Base-by-base conservation (phyloP, 2,888 invertebrate species). In the Iselma pallidipennis region DNA sequence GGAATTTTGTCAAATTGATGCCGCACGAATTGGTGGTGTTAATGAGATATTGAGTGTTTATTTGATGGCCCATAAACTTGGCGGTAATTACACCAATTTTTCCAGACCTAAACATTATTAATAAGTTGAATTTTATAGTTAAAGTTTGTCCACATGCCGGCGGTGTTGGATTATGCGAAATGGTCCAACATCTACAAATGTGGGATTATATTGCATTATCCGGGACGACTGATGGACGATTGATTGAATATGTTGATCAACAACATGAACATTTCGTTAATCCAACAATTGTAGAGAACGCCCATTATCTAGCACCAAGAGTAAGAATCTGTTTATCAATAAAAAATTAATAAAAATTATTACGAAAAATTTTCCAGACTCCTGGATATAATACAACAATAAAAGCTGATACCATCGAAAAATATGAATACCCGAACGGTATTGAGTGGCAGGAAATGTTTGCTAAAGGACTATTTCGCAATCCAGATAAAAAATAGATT, bases 91-190 rank as follows among this genome's bases (percentile, higher is more conserved):
- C 37, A 29, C 10, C 9, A 16, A 14, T 14, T 54, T 33, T 3
- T 10, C 31, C 49, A 12, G 26, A 25, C 14, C 10, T 49, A 6
- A 6, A n/a, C 33, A 54, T 58, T n/a, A 19, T 12, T n/a, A 14
- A 31, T 19, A 31, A 1, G 16, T 12, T 29, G 28, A 23, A 29
- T 21, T 61, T 79, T 83, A 21, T 80, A 95, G 95, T 95, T 14
- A 94, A 94, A 74, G 94, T 96, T 1, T 95, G 95, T 78, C 96
- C 96, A 0, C 96, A 96, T 83, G 95, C 95, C 61, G 96, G 96
- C n/a, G 96, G 96, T 6, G 91, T 96, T 9, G 96, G 95, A 2
- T 85, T 96, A 2, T 96, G 96, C 76, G 96, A 96, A 83, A 91
- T 95, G 89, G 94, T 96, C 1, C 95, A 95, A 73, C 96, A 96